Conservation (phyloP, 2,888 invertebrate genomes). For the Platypus cylindrus region DNA sequence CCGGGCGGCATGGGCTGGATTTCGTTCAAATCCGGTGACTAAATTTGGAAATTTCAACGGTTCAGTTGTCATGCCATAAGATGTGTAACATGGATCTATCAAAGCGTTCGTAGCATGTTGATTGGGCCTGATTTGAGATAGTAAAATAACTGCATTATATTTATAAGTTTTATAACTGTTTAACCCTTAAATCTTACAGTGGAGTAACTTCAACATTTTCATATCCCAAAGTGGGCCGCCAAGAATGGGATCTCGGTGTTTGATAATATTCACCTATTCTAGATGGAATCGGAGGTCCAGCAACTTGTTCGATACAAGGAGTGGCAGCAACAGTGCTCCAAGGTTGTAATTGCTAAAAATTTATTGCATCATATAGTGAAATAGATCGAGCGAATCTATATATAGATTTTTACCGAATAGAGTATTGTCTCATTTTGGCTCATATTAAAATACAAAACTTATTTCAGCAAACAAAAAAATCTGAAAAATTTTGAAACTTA, state of each 20-base stretch:
- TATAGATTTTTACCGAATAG: slow-evolving; percentile 21
- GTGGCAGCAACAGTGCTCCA: slow-evolving; percentile 40
- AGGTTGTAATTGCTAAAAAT: slow-evolving; percentile 62
- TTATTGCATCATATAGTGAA: neutral
- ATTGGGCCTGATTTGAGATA: slow-evolving; percentile 40
- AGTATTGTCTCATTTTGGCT: slow-evolving; percentile 17
- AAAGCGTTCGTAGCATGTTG: slow-evolving; percentile 64
- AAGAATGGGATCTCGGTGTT: slow-evolving; percentile 62
- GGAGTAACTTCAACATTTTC: slow-evolving; percentile 65
- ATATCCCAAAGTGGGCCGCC: slow-evolving; percentile 67
- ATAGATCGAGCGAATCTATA: too few species aligned
- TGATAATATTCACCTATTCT: slow-evolving; percentile 58
- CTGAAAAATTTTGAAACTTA: too few species aligned
- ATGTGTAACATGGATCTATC: slow-evolving; percentile 57
- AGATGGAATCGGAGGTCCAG: slow-evolving; percentile 47
- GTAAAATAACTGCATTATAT: neutral
- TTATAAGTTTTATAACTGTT: neutral
- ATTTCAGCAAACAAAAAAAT: too few species aligned
- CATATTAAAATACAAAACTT: slow-evolving; percentile 7
- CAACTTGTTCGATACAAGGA: slow-evolving; percentile 52
- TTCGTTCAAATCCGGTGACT: slow-evolving; percentile 69
- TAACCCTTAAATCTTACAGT: slow-evolving; percentile 41
- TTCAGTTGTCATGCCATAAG: slow-evolving; percentile 58
- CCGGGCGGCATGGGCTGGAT: slow-evolving; percentile 70
- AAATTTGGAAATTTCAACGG: slow-evolving; percentile 71